Evolutionary conservation across 2,888 invertebrate species (phyloP), one percentile per base, ranked within the genome.

Genomic region (Coenonympha arcania): DNA sequence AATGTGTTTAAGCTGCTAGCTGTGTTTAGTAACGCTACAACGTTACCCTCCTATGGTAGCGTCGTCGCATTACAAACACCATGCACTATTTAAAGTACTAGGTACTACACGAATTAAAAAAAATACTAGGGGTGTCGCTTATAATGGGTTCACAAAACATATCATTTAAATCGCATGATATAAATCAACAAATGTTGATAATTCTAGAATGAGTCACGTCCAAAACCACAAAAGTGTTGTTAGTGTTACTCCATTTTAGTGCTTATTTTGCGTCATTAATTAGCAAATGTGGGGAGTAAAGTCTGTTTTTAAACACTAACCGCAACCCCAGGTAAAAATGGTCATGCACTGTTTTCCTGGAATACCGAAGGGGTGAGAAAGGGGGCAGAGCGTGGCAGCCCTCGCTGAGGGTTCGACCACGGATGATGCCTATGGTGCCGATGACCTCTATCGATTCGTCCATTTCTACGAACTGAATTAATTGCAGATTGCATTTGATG

Each of bases 371-470:
- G 76, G 73, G 71, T 63, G 69, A 68, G 66, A 68, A 66, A 65
- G 66, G 73, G 71, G 73, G 73, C 62, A 73, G 76, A 78, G 77
- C 77, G 73, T 76, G 71, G 73, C 74, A 69, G 73, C 79, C 80
- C 79, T 79, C 68, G 60, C 68, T 69, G 72, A 79, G 82, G 82
- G 84, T 75, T 77, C 74, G 64, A 77, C 72, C 77, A 74, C 74
- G 65, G 73, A 76, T 77, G 78, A 74, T 79, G 76, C 70, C 76
- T 78, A 76, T 79, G 70, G 82, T 83, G 85, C 73, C 85, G 79
- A 84, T 84, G 84, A 84, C 84, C 85, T 39, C 66, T 81, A 84
- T 85, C 81, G 85, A 85, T 85, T 84, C 63, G 68, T 66, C 65
- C 68, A 72, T 76, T 80, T 80, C 80, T 66, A 70, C 72, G 77